Conservation (phyloP, 1,140 invertebrate genomes). For the Musca domestica region DNA sequence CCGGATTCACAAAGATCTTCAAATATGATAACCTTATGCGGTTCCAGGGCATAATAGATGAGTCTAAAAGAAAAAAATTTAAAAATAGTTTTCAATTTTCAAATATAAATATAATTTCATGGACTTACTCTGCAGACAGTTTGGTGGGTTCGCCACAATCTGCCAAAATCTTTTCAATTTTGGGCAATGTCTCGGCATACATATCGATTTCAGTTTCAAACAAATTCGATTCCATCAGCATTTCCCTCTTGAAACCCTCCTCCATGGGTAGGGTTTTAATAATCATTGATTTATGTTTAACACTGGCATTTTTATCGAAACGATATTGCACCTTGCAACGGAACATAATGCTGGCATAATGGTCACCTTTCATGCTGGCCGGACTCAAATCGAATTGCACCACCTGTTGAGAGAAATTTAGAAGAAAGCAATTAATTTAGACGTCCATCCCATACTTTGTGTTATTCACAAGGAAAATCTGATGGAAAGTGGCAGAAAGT, state of each 20-base stretch:
- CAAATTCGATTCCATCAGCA: conserved; percentile 10
- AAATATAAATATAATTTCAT: neutral
- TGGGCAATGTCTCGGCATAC: conserved; percentile 17
- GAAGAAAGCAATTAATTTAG: too few relatives aligned
- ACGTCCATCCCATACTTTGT: too few relatives aligned
- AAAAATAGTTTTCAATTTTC: neutral
- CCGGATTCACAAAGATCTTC: conserved; percentile 37
- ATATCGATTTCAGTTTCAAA: conserved; percentile 29
- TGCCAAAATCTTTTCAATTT: conserved; percentile 14
- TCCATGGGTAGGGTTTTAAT: conserved; percentile 19
- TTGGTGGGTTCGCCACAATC: conserved; percentile 8
- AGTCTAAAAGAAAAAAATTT: conserved; percentile 23
- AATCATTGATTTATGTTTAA: conserved; percentile 21
- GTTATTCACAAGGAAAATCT: too few relatives aligned
- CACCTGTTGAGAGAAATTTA: conserved; percentile 14
- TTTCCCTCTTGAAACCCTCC: conserved; percentile 19
- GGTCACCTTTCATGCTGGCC: conserved; percentile 33
- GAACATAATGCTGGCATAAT: conserved; percentile 38
- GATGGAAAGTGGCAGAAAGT: too few relatives aligned
- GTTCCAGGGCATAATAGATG: conserved; percentile 29
- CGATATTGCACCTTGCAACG: conserved; percentile 27
- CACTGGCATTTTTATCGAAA: neutral
- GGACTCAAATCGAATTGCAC: conserved; percentile 24
- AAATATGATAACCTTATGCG: conserved; percentile 35
- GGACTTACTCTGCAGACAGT: conserved; percentile 22